A percentile compares a stretch with the other conserved stretches of the same genome.
phyloP scores from a whole-genome alignment of 2,797 vertebrate genomes.

The Benthosema pterotum region DNA sequence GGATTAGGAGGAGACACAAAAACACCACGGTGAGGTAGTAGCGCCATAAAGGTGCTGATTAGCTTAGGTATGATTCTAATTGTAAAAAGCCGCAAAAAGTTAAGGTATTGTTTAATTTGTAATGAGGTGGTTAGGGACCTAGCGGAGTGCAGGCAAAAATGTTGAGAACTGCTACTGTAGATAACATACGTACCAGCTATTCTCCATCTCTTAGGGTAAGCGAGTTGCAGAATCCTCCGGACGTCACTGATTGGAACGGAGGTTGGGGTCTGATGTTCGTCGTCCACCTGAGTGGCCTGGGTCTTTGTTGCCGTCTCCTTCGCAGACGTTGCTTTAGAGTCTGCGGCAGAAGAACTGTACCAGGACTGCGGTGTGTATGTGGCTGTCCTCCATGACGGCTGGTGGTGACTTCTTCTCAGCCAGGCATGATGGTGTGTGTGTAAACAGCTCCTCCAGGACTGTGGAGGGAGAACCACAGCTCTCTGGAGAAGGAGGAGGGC shows the following conservation, averaged over 20 bases:
- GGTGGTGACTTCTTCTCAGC: not conserved
- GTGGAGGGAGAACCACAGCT: conserved; percentile 7
- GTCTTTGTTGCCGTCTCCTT: conserved; percentile 34
- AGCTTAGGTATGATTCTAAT: no score
- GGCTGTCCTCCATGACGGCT: conserved; percentile 36
- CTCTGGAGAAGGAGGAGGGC: not conserved
- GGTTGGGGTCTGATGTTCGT: conserved; percentile 16
- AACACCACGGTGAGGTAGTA: not conserved
- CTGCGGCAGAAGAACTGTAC: conserved; percentile 59
- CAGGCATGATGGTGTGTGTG: conserved; percentile 9
- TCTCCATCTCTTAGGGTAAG: conserved; percentile 85
- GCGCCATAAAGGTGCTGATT: no score
- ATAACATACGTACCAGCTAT: conserved; percentile 85
- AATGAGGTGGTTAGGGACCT: no score
- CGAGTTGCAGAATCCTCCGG: conserved; percentile 81
- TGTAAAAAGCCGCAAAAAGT: no score
- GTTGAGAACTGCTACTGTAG: no score
- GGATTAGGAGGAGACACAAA: conserved; percentile 18
- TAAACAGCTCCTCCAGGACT: conserved; percentile 13
- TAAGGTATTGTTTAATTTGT: no score
- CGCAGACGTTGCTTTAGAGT: conserved; percentile 44
- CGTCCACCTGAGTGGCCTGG: conserved; percentile 4
- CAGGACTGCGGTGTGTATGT: conserved; percentile 60
- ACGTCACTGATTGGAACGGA: conserved; percentile 75
- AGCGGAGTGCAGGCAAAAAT: no score